Percentiles rank a stretch among this genome's conserved stretches.
Evolutionary conservation across 2,797 vertebrate genomes (phyloP).

Genomic region (Melanotaenia nigrans): DNA sequence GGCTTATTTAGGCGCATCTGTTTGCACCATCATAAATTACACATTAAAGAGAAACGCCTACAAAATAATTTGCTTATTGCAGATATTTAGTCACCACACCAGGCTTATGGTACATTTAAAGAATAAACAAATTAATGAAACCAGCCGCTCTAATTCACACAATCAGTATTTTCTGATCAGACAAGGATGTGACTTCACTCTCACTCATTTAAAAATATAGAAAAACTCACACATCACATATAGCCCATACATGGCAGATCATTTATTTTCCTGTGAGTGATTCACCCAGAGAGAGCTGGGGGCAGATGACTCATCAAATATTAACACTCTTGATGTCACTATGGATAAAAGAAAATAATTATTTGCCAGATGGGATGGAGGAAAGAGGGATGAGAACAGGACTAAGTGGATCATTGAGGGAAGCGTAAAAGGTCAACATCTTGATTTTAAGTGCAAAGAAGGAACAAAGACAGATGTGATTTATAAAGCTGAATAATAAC

Average conservation of each 20-base stretch:
- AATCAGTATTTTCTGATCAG: slow-evolving; percentile 29
- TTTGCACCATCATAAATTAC: background rate
- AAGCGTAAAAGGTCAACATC: slow-evolving; percentile 24
- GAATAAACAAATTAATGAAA: background rate
- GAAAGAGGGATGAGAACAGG: slow-evolving; percentile 4
- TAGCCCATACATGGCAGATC: slow-evolving; percentile 23
- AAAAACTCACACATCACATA: slow-evolving; percentile 50
- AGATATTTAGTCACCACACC: too few species aligned
- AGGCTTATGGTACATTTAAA: background rate
- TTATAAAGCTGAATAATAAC: slow-evolving; percentile 32
- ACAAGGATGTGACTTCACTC: slow-evolving; percentile 43
- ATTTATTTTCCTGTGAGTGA: slow-evolving; percentile 36
- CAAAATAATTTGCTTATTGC: background rate
- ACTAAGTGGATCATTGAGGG: slow-evolving; percentile 36
- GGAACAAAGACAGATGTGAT: slow-evolving; percentile 23
- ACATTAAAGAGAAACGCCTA: background rate
- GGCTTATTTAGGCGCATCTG: background rate
- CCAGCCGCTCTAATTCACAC: slow-evolving; percentile 13
- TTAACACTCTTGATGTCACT: slow-evolving; percentile 43
- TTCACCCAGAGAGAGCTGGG: slow-evolving; percentile 19
- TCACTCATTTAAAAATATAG: slow-evolving; percentile 40
- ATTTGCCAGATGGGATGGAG: slow-evolving; percentile 24
- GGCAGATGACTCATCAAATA: slow-evolving; percentile 57
- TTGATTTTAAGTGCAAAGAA: slow-evolving; percentile 33
- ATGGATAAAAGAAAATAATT: slow-evolving; percentile 26